These are phyloP conservation scores for Neofelis nebulosa DNA, from an alignment of 2,113 vertebrate species.

Conservation along the genomic window DNA sequence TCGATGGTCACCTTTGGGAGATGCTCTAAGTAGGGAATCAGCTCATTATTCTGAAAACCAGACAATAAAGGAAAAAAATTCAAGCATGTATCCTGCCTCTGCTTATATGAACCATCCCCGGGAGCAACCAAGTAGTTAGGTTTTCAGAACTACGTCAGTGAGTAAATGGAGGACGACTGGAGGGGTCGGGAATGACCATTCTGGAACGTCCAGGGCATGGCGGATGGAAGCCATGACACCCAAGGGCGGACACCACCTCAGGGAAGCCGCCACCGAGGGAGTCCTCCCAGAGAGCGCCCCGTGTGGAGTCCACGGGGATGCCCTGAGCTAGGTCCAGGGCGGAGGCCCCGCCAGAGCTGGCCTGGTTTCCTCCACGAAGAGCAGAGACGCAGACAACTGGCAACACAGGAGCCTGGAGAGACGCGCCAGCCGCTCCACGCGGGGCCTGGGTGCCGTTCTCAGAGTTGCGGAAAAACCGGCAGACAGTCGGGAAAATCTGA, in stretches of 20 bases:
- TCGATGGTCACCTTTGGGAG: not conserved
- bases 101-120: fast-evolving
- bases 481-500: not conserved
- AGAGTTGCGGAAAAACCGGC: fast-evolving
- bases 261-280: not conserved
- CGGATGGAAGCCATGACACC: fast-evolving
- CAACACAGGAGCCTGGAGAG: not conserved
- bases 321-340: too few relatives aligned
- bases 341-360: not conserved
- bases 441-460: fast-evolving
- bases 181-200: fast-evolving
- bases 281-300: fast-evolving
- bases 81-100: not conserved
- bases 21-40: not conserved
- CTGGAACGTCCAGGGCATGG: not conserved
- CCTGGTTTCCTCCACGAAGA: not conserved
- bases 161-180: fast-evolving
- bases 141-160: fast-evolving
- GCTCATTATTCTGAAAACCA: too few relatives aligned
- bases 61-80: not conserved
- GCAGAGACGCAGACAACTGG: fast-evolving
- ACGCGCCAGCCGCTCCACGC: fast-evolving
- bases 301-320: fast-evolving
- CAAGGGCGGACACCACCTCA: too few relatives aligned
- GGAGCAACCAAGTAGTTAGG: fast-evolving